Evolutionary conservation across 2,888 invertebrate species (phyloP).

Genomic region (Chromoteleia sp.): DNA sequence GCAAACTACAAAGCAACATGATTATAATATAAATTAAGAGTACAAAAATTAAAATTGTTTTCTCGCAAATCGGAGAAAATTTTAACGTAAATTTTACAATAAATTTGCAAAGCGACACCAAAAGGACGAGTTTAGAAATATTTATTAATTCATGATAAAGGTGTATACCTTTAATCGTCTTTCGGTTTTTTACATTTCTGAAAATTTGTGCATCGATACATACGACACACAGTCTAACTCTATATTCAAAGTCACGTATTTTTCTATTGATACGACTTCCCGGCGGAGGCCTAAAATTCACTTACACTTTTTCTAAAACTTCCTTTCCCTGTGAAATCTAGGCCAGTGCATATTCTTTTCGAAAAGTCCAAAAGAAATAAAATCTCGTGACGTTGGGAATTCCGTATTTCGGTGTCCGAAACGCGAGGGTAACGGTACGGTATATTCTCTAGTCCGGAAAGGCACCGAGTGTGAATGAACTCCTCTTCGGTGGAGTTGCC

Average conservation of each 20-base stretch:
- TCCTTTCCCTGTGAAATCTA: constrained; percentile 11
- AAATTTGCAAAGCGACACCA: too few relatives aligned
- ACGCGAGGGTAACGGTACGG: constrained; percentile 23
- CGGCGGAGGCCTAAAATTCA: neutral
- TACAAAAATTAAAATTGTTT: too few relatives aligned
- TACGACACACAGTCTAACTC: too few relatives aligned
- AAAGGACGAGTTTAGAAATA: too few relatives aligned
- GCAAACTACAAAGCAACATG: too few relatives aligned
- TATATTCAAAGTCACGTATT: neutral
- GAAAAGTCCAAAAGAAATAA: neutral
- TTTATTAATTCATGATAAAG: too few relatives aligned
- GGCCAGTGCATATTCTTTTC: constrained; percentile 25
- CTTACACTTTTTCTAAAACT: constrained; percentile 20
- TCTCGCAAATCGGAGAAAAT: too few relatives aligned
- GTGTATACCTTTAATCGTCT: too few relatives aligned
- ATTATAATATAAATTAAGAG: neutral
- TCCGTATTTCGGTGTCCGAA: constrained; percentile 22
- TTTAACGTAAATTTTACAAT: too few relatives aligned
- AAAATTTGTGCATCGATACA: too few relatives aligned
- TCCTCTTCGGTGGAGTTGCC: constrained; percentile 29
- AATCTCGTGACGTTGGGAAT: constrained; percentile 15
- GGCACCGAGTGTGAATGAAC: constrained; percentile 48
- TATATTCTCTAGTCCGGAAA: constrained; percentile 26
- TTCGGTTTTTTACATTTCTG: too few relatives aligned
- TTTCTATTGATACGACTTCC: too few relatives aligned